Conservation (phyloP, 2,888 invertebrate species). For the Rotaria macrura region DNA sequence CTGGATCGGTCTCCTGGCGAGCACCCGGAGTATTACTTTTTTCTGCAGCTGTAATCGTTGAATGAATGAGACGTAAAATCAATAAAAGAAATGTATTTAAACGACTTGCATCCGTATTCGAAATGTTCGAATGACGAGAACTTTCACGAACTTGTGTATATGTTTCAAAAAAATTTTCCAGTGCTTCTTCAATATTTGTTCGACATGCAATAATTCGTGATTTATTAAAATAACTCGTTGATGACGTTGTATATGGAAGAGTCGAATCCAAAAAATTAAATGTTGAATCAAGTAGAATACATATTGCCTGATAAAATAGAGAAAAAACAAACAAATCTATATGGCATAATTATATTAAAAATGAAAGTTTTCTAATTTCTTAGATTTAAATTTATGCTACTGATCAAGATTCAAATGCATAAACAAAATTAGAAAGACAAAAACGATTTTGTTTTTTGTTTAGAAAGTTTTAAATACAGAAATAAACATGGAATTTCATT, state of each 20-base stretch:
- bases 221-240: background rate
- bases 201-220: background rate
- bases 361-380: too few relatives aligned
- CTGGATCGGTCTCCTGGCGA: background rate
- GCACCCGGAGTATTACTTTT: background rate
- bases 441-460: too few relatives aligned
- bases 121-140: background rate
- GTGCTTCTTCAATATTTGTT: background rate
- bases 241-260: slow-evolving; percentile 10
- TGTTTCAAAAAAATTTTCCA: background rate
- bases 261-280: background rate
- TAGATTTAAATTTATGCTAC: too few relatives aligned
- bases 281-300: background rate
- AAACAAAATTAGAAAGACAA: too few relatives aligned
- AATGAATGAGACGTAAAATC: background rate
- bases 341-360: too few relatives aligned
- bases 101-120: background rate
- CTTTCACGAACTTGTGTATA: background rate
- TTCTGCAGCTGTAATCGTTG: background rate
- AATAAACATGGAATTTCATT: too few relatives aligned
- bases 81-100: slow-evolving; percentile 4
- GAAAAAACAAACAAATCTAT: too few relatives aligned
- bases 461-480: too few relatives aligned
- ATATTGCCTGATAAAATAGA: background rate
- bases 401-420: too few relatives aligned